These are phyloP conservation scores for Nasonia oneida DNA, from an alignment of 2,888 invertebrate species.

Conservation along the genomic window DNA sequence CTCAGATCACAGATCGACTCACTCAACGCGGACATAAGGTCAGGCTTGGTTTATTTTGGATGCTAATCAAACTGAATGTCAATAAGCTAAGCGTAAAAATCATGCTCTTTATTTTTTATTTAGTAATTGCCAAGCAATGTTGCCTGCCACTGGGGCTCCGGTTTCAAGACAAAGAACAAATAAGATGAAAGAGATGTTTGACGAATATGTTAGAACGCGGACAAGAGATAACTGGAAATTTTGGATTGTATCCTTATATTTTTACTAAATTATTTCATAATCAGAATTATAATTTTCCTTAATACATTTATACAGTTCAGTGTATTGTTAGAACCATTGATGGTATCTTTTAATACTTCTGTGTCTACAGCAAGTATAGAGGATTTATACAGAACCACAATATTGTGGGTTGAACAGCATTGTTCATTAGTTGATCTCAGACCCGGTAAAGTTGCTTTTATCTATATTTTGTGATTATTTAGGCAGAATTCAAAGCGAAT, in stretches of 20 bases:
- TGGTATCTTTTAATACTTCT: slow-evolving; percentile 94
- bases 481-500: background rate
- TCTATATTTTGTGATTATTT: background rate
- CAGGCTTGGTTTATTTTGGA: background rate
- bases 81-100: background rate
- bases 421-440: slow-evolving; percentile 96
- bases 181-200: slow-evolving; percentile 96
- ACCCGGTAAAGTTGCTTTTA: slow-evolving; percentile 84
- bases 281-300: slow-evolving; percentile 62
- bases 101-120: slow-evolving; percentile 32
- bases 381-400: slow-evolving; percentile 94
- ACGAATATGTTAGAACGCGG: slow-evolving; percentile 91
- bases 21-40: slow-evolving; percentile 95
- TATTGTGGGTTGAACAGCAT: slow-evolving; percentile 97
- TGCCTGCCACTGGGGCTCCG: slow-evolving; percentile 97
- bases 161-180: slow-evolving; percentile 93
- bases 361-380: slow-evolving; percentile 95
- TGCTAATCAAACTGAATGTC: background rate
- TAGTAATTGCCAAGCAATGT: slow-evolving; percentile 95
- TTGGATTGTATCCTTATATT: slow-evolving; percentile 95
- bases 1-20: slow-evolving; percentile 93
- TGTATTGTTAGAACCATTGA: slow-evolving; percentile 92
- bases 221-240: slow-evolving; percentile 98
- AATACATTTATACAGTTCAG: slow-evolving; percentile 86
- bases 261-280: background rate